phyloP scores from a whole-genome alignment of 2,888 invertebrate genomes.

The Diplazon laetatorius region DNA sequence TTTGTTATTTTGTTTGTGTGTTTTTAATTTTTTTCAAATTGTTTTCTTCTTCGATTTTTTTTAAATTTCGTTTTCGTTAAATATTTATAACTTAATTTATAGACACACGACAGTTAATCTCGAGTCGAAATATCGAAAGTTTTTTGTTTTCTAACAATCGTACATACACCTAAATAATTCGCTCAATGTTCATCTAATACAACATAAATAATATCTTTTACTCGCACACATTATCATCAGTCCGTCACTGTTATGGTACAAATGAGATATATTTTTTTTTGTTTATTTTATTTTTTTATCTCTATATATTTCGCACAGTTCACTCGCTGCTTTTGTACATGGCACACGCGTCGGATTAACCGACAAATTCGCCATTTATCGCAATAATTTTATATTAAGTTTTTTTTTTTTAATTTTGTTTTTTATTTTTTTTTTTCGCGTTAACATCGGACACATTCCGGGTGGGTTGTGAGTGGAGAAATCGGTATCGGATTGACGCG shows the following conservation, averaged over 20 bases:
- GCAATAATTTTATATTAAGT: slow-evolving; percentile 11
- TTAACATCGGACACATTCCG: background rate
- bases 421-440: background rate
- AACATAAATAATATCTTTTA: slow-evolving; percentile 53
- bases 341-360: slow-evolving; percentile 25
- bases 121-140: slow-evolving; percentile 48
- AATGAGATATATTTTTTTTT: slow-evolving; percentile 15
- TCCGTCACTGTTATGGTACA: slow-evolving; percentile 24
- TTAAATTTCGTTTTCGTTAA: background rate
- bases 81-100: slow-evolving; percentile 35
- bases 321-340: slow-evolving; percentile 15
- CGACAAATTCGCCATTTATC: slow-evolving; percentile 17
- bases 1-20: slow-evolving; percentile 33
- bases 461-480: slow-evolving; percentile 9
- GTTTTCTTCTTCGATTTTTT: slow-evolving; percentile 1
- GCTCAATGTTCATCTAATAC: slow-evolving; percentile 46
- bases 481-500: background rate
- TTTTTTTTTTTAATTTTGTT: background rate
- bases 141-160: slow-evolving; percentile 51
- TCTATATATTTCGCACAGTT: slow-evolving; percentile 12
- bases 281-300: background rate
- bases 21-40: slow-evolving; percentile 16
- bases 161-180: slow-evolving; percentile 41
- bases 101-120: slow-evolving; percentile 49
- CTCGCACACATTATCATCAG: slow-evolving; percentile 31